phyloP scores from a whole-genome alignment of 2,888 invertebrate genomes.

The Gastrophysa polygoni region DNA sequence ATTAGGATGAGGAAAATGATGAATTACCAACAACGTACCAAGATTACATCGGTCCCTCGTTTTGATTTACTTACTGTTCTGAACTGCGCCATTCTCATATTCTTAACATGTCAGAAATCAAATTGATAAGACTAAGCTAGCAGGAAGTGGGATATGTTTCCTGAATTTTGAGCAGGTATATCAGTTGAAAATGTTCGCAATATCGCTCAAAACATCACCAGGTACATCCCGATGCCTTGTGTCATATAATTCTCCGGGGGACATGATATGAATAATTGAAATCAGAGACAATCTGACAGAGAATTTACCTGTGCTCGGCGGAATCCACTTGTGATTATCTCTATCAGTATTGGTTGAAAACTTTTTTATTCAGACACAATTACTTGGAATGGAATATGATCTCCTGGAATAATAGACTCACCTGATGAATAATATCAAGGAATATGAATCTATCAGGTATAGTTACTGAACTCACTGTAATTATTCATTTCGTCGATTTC shows the following conservation, averaged over 20 bases:
- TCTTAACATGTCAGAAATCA: not conserved
- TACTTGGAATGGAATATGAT: too few species aligned
- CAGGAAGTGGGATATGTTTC: not conserved
- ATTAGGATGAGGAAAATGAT: too few species aligned
- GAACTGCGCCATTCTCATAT: not conserved
- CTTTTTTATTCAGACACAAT: too few species aligned
- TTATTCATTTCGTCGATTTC: too few species aligned
- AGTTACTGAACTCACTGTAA: too few species aligned
- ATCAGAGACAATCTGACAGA: not conserved
- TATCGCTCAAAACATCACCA: not conserved
- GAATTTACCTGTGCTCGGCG: not conserved
- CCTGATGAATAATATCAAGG: too few species aligned
- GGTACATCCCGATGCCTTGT: not conserved
- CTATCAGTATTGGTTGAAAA: too few species aligned
- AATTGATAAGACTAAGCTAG: not conserved
- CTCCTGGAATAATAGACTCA: too few species aligned
- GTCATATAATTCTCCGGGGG: not conserved
- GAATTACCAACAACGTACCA: too few species aligned
- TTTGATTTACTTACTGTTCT: not conserved
- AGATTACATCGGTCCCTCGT: too few species aligned
- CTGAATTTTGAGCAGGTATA: not conserved
- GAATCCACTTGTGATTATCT: too few species aligned
- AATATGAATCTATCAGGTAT: too few species aligned
- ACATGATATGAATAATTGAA: not conserved
- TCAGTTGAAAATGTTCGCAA: not conserved